A percentile compares a stretch with the other conserved stretches of the same genome.
phyloP scores from a whole-genome alignment of 1,140 invertebrate species.

The Neomicropteryx cornuta region DNA sequence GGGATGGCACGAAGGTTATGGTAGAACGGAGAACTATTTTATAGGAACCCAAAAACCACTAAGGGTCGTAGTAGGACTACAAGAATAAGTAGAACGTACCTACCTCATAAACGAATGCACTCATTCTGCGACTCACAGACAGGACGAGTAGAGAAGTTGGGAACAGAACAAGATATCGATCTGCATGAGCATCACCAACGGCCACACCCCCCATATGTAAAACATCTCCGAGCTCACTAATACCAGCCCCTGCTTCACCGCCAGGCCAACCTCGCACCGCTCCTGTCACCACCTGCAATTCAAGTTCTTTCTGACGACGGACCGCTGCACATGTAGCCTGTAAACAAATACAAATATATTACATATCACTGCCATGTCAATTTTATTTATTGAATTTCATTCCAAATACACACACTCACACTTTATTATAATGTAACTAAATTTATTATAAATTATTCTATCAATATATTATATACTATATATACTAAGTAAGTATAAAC shows the following conservation, averaged over 20 bases:
- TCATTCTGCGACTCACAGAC: constrained; percentile 80
- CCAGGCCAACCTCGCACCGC: constrained; percentile 92
- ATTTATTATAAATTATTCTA: too few species aligned
- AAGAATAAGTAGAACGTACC: constrained; percentile 12
- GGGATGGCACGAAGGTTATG: too few species aligned
- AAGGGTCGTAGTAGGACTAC: too few species aligned
- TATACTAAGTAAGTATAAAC: too few species aligned
- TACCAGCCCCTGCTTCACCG: constrained; percentile 62
- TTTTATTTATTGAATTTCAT: too few species aligned
- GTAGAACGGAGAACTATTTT: too few species aligned
- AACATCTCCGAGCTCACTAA: constrained; percentile 60
- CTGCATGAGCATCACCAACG: constrained; percentile 67
- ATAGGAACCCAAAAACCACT: too few species aligned
- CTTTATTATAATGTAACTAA: too few species aligned
- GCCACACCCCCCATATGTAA: constrained; percentile 83
- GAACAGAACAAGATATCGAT: constrained; percentile 89
- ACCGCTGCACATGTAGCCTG: constrained; percentile 75
- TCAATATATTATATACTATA: too few species aligned
- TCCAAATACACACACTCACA: too few species aligned
- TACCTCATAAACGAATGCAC: constrained; percentile 94
- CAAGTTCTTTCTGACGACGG: constrained; percentile 90
- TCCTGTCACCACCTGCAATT: constrained; percentile 86
- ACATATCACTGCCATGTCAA: too few species aligned
- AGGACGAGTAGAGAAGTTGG: constrained; percentile 79
- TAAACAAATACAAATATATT: constrained; percentile 13